These are phyloP conservation scores for Parauchenoglanis ngamensis DNA, from an alignment of 2,797 vertebrate species.

Conservation along the genomic window DNA sequence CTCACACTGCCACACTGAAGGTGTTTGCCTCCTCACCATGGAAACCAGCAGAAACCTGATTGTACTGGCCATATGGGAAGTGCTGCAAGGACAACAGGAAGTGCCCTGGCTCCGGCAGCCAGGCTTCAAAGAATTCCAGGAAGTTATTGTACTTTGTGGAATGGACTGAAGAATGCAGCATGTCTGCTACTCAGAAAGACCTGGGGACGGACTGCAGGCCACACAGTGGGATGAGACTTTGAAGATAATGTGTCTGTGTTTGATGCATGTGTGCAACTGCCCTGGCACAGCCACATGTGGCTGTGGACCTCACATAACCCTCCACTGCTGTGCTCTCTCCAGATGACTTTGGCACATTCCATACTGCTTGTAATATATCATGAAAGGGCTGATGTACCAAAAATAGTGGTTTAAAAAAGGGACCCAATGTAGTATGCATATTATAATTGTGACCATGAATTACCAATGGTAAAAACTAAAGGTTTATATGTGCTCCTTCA, in stretches of 20 bases:
- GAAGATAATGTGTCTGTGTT: conserved; percentile 79
- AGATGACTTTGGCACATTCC: neutral
- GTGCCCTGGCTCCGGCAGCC: conserved; percentile 93
- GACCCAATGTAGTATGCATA: neutral
- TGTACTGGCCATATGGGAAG: conserved; percentile 88
- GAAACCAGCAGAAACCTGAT: conserved; percentile 83
- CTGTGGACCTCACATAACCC: conserved; percentile 33
- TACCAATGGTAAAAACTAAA: neutral
- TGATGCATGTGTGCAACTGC: conserved; percentile 65
- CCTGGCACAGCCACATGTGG: conserved; percentile 41
- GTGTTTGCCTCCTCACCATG: conserved; percentile 81
- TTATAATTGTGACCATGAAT: neutral
- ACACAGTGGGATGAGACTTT: conserved; percentile 75
- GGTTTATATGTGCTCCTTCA: neutral
- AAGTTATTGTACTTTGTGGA: conserved; percentile 98
- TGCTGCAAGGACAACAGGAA: conserved; percentile 97
- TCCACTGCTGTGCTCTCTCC: neutral
- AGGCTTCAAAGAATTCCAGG: conserved; percentile 97
- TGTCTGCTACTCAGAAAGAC: conserved; percentile 80
- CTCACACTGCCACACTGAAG: conserved; percentile 15
- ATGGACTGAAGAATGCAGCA: conserved; percentile 87
- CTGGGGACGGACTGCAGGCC: conserved; percentile 71
- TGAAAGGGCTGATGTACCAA: neutral
- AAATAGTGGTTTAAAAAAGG: neutral
- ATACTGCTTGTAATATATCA: neutral